A percentile compares a stretch with the other conserved stretches of the same genome.
Evolutionary conservation across 2,888 invertebrate genomes (phyloP).

Genomic region (Idaea straminata): DNA sequence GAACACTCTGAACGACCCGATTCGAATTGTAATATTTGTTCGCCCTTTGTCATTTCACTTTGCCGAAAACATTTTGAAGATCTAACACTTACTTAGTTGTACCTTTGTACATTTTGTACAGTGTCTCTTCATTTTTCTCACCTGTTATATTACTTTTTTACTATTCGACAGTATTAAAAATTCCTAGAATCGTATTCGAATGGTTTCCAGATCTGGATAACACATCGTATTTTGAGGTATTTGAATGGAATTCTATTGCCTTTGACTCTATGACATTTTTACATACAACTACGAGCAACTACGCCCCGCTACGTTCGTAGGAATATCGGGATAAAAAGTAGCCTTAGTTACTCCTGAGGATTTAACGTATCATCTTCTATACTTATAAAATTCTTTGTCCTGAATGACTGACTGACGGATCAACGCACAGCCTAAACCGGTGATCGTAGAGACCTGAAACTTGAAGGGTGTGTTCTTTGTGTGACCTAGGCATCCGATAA

Average conservation of each 20-base stretch:
- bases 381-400: too few relatives aligned
- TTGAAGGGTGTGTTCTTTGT: too few relatives aligned
- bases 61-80: constrained; percentile 1
- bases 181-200: neutral
- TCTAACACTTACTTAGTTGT: neutral
- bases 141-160: neutral
- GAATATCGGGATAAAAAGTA: too few relatives aligned
- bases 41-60: constrained; percentile 22
- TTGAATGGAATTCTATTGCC: neutral
- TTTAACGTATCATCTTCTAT: too few relatives aligned
- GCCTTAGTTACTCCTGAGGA: too few relatives aligned
- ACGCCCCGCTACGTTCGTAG: too few relatives aligned
- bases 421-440: too few relatives aligned
- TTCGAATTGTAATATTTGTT: constrained; percentile 29
- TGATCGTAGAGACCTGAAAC: too few relatives aligned
- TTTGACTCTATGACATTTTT: neutral
- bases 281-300: neutral
- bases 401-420: too few relatives aligned
- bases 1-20: constrained; percentile 19
- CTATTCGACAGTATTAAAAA: neutral
- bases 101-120: neutral
- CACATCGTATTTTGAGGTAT: too few relatives aligned
- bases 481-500: too few relatives aligned
- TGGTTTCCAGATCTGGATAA: neutral
- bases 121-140: neutral